phyloP scores from a whole-genome alignment of 2,888 invertebrate species.

The Zhuqinia jingwanae region DNA sequence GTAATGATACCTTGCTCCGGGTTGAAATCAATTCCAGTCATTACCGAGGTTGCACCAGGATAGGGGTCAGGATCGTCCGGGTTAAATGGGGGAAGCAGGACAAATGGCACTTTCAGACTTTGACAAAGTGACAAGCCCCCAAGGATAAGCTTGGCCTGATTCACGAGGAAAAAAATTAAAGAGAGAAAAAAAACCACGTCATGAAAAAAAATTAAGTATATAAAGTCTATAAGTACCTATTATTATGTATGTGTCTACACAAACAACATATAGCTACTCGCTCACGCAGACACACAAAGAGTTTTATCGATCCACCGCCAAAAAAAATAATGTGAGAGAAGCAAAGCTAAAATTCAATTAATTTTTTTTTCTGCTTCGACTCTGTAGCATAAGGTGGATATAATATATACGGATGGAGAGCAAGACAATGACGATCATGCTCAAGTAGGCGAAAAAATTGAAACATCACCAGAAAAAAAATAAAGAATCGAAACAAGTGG shows the following conservation, averaged over 20 bases:
- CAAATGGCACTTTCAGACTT: constrained; percentile 79
- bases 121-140: constrained; percentile 85
- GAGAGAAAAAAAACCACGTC: not conserved
- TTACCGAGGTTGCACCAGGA: constrained; percentile 58
- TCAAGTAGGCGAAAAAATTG: too few species aligned
- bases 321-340: not conserved
- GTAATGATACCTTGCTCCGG: constrained; percentile 7
- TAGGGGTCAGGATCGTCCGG: constrained; percentile 78
- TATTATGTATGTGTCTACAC: not conserved
- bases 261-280: not conserved
- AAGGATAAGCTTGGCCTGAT: constrained; percentile 85
- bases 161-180: too few species aligned
- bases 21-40: constrained; percentile 58
- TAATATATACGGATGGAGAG: too few species aligned
- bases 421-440: too few species aligned
- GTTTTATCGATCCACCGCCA: not conserved
- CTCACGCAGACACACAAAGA: too few species aligned
- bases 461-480: too few species aligned
- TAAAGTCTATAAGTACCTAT: too few species aligned
- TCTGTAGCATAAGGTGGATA: too few species aligned
- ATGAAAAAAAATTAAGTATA: not conserved
- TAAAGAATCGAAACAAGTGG: too few species aligned
- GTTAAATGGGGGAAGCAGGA: constrained; percentile 78
- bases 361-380: too few species aligned
- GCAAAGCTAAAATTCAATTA: too few species aligned